Evolutionary conservation across 2,797 vertebrate genomes (phyloP).

Genomic region (Setipinna tenuifilis): DNA sequence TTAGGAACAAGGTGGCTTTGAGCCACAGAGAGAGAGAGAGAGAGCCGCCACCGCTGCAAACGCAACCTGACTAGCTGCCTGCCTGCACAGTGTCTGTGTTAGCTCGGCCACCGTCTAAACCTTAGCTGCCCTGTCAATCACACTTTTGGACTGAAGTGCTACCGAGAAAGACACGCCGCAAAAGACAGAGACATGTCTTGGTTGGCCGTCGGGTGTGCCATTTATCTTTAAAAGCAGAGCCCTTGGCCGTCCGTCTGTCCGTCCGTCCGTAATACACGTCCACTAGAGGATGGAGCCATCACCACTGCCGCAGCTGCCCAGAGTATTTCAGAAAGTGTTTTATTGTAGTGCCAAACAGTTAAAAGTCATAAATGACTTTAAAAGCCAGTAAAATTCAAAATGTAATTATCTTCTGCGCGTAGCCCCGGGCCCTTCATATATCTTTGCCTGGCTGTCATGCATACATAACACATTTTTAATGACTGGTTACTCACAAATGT

Average conservation of each 20-base stretch:
- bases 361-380: constrained; percentile 98
- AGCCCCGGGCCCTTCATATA: constrained; percentile 96
- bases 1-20: neutral
- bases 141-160: neutral
- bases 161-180: neutral
- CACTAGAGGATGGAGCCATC: neutral
- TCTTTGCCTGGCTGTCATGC: constrained; percentile 91
- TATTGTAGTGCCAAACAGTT: constrained; percentile 89
- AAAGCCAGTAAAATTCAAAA: constrained; percentile 99
- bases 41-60: too few species aligned
- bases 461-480: constrained; percentile 96
- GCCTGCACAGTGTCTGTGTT: neutral
- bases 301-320: constrained; percentile 18
- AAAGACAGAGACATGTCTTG: neutral
- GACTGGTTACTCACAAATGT: constrained; percentile 91
- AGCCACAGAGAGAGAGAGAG: neutral
- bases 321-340: constrained; percentile 83
- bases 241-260: neutral
- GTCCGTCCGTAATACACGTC: constrained; percentile 23
- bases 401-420: constrained; percentile 99
- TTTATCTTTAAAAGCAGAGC: neutral
- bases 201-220: neutral
- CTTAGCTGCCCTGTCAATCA: neutral
- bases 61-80: neutral
- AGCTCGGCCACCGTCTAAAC: neutral